These are phyloP conservation scores for Cephus nigrinus DNA, from an alignment of 2,888 invertebrate genomes.

Conservation along the genomic window DNA sequence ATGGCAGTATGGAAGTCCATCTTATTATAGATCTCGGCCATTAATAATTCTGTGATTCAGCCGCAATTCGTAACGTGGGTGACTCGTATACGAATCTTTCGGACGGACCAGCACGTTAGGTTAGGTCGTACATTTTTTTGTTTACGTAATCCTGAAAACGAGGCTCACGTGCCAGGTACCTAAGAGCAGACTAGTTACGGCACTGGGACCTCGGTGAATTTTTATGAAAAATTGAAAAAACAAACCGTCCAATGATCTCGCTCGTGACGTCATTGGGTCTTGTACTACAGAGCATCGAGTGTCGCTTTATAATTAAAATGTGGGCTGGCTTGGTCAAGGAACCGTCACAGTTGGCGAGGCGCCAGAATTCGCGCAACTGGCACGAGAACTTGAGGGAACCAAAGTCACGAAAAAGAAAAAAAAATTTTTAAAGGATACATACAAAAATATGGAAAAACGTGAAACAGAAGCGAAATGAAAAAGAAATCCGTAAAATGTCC, in stretches of 20 bases:
- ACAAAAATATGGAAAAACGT: neutral
- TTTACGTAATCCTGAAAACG: neutral
- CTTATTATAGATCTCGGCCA: neutral
- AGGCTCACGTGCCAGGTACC: neutral
- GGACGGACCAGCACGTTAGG: neutral
- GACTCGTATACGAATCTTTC: neutral
- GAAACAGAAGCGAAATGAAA: too few relatives aligned
- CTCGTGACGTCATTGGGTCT: neutral
- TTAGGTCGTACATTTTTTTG: neutral
- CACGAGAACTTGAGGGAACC: conserved; percentile 1
- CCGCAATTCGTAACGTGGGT: neutral
- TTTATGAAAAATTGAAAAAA: neutral
- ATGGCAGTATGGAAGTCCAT: neutral
- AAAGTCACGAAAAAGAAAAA: neutral
- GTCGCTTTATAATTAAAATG: conserved; percentile 23
- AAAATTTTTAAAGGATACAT: neutral
- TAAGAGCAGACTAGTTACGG: neutral
- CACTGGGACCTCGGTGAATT: neutral
- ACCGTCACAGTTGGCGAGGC: conserved; percentile 34
- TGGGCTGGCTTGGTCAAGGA: conserved; percentile 33
- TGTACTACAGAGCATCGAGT: neutral
- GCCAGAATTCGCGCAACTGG: conserved; percentile 25
- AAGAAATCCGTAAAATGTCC: neutral
- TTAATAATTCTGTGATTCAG: conserved; percentile 3
- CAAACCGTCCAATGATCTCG: neutral